Conservation (phyloP, 2,113 vertebrate species). For the Zosterops japonicus region DNA sequence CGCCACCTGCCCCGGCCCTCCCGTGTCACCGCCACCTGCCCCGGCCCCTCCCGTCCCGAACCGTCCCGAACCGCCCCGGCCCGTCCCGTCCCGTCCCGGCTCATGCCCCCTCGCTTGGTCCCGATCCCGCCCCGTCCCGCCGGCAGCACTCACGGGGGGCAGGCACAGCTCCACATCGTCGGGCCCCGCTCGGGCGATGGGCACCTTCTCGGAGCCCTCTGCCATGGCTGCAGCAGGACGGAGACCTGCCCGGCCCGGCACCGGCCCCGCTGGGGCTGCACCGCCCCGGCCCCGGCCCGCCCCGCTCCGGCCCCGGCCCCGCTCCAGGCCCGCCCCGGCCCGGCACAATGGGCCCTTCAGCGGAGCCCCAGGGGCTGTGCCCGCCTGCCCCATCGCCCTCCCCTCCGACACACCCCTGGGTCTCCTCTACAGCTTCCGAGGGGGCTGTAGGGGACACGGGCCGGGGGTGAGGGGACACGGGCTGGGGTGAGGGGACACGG, state of each 20-base stretch:
- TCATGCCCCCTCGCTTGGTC: no score
- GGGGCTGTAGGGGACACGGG: no score
- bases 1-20: no score
- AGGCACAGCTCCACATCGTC: conserved; percentile 76
- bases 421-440: background rate
- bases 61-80: background rate
- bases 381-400: background rate
- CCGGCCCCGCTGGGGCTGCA: background rate
- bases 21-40: no score
- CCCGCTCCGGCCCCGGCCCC: background rate
- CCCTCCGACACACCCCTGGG: accelerated
- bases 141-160: conserved; percentile 79
- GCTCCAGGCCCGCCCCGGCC: no score
- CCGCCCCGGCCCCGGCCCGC: conserved; percentile 29
- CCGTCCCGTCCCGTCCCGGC: background rate
- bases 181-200: conserved; percentile 75
- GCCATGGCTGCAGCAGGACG: conserved; percentile 67
- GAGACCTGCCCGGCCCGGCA: background rate
- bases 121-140: background rate
- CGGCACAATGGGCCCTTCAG: background rate
- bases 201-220: conserved; percentile 78
- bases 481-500: background rate
- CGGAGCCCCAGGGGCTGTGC: background rate
- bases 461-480: no score
- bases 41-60: no score